Base-by-base conservation (phyloP, 2,113 vertebrate genomes). In the Tamias sibiricus region DNA sequence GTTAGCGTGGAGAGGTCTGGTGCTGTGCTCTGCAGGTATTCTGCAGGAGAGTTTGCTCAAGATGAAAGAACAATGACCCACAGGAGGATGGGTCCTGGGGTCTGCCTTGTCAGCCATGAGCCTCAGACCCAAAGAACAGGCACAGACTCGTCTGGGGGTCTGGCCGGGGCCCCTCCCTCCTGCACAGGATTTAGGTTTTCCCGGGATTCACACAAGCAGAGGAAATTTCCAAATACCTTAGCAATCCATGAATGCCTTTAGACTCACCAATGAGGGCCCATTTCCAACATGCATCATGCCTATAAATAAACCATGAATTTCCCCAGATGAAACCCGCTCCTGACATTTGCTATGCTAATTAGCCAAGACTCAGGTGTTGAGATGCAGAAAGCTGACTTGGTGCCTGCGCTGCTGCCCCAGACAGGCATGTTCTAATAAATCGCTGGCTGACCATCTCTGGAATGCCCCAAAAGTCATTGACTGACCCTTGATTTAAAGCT, bases 221-320 rank as follows among this genome's bases (percentile, higher is more conserved):
- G 37, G 85, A 89, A 71, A 26, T 49, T 72, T 77, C 54, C 64
- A 74, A 88, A 40, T 57, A 71, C 19, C n/a, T 87, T 40, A 95
- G n/a, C 5, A 30, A 92, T 76, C n/a, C 4, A 26, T 37, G 72
- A 94, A 84, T 87, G 47, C 57, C 49, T 92, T 95, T 88, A 81
- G 80, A 82, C 52, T 92, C 62, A 94, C 74, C n/a, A 84, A 2
- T 47, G 22, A 95, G n/a, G 52, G 44, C 81, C 44, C 54, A 28
- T 79, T 94, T 92, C 72, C 81, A 82, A 69, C 76, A 86, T 47
- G 84, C 84, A 77, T 92, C 20, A 49, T 82, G 54, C 72, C 82
- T 90, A 96, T 95, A 95, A 97, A 97, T 95, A 96, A 96, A 77
- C 62, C 68, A 84, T 88, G 59, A 90, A 69, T 96, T 92, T 96